Evolutionary conservation across 2,888 invertebrate genomes (phyloP).

Genomic region (Aricia artaxerxes): DNA sequence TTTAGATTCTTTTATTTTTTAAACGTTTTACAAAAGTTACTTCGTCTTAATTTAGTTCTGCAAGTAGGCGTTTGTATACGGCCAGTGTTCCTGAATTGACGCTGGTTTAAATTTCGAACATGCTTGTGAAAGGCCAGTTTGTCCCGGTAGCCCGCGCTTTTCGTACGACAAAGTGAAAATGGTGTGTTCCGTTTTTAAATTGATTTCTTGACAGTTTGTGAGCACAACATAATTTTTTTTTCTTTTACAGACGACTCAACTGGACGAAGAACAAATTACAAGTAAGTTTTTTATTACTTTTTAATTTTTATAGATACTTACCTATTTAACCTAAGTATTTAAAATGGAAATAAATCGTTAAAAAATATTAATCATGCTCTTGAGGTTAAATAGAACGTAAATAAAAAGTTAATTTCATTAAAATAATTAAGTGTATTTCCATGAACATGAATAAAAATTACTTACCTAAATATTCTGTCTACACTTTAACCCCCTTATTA

Average conservation of each 20-base stretch:
- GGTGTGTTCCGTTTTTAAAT: conserved; percentile 52
- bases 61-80: conserved; percentile 44
- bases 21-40: conserved; percentile 48
- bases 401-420: background rate
- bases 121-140: conserved; percentile 58
- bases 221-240: conserved; percentile 40
- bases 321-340: too few relatives aligned
- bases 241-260: conserved; percentile 60
- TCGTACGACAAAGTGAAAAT: conserved; percentile 51
- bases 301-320: too few relatives aligned
- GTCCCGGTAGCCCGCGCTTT: conserved; percentile 51
- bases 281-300: conserved; percentile 58
- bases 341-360: too few relatives aligned
- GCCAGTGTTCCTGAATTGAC: conserved; percentile 40
- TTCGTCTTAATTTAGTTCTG: conserved; percentile 42
- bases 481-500: too few relatives aligned
- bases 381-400: background rate
- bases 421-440: background rate
- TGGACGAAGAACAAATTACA: conserved; percentile 75
- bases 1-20: background rate
- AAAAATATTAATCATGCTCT: background rate
- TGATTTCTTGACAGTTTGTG: conserved; percentile 32
- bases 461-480: too few relatives aligned
- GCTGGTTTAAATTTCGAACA: conserved; percentile 61
- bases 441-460: background rate